Evolutionary conservation across 2,113 vertebrate genomes (phyloP).

Genomic region (Galemys pyrenaicus): DNA sequence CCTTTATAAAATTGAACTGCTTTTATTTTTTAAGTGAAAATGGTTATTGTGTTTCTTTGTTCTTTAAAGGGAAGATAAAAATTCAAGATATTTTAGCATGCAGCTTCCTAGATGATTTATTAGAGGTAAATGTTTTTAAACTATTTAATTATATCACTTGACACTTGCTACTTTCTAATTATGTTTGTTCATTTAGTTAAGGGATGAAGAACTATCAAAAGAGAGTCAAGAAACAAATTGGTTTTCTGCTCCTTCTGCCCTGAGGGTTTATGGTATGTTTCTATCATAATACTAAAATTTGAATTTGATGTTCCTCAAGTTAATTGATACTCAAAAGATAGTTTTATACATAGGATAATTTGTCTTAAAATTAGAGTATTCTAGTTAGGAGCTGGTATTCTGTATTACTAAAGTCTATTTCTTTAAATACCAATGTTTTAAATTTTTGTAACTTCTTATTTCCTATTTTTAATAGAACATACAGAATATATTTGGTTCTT

Average conservation of each 20-base stretch:
- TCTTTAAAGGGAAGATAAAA: slow-evolving; percentile 95
- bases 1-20: slow-evolving; percentile 35
- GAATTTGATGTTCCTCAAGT: background rate
- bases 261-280: slow-evolving; percentile 95
- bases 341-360: slow-evolving; percentile 10
- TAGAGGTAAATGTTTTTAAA: slow-evolving; percentile 90
- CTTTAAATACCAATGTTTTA: background rate
- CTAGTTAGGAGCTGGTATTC: background rate
- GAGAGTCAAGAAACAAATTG: slow-evolving; percentile 99
- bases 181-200: slow-evolving; percentile 88
- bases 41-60: slow-evolving; percentile 62
- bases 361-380: background rate
- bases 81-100: slow-evolving; percentile 99
- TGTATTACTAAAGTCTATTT: slow-evolving; percentile 15
- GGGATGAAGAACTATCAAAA: slow-evolving; percentile 98
- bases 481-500: background rate
- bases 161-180: slow-evolving; percentile 76
- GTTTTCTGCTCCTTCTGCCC: slow-evolving; percentile 98
- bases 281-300: background rate
- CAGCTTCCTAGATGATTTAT: slow-evolving; percentile 97
- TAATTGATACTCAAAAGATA: slow-evolving; percentile 21
- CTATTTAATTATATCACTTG: slow-evolving; percentile 62
- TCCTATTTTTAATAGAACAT: slow-evolving; percentile 17
- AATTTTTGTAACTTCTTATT: background rate
- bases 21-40: slow-evolving; percentile 56